These are phyloP conservation scores for Psilopogon haemacephalus DNA, from an alignment of 2,113 vertebrate genomes.

Conservation along the genomic window DNA sequence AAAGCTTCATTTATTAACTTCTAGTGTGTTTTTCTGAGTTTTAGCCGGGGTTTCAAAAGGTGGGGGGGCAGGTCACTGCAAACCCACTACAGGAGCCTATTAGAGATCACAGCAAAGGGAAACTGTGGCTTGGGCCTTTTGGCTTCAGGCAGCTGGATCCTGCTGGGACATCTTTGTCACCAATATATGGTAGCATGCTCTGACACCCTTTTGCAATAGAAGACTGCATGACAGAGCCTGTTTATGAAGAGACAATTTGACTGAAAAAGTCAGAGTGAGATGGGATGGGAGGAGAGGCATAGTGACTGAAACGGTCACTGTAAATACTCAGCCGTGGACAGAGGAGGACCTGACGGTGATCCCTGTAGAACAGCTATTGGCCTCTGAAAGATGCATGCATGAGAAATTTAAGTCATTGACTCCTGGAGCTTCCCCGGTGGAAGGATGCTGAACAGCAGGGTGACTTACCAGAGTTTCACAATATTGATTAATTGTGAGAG, in stretches of 20 bases:
- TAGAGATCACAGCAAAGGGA: background rate
- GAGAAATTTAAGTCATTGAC: background rate
- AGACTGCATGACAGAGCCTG: rapidly evolving
- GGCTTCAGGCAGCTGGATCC: background rate
- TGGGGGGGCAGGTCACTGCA: no score
- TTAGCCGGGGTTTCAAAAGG: no score
- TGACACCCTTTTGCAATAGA: background rate
- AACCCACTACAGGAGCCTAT: no score
- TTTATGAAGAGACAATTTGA: background rate
- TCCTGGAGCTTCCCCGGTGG: background rate
- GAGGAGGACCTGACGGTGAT: background rate
- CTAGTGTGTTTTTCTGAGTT: no score
- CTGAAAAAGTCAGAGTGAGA: background rate
- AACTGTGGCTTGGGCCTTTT: background rate
- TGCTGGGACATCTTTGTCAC: background rate
- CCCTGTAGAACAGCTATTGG: background rate
- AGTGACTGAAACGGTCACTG: background rate
- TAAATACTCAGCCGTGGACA: rapidly evolving
- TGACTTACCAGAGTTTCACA: background rate
- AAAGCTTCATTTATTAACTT: no score
- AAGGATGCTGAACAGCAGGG: background rate
- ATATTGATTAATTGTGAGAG: background rate
- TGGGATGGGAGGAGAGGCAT: background rate
- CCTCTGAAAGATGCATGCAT: background rate
- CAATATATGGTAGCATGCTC: background rate